phyloP scores from a whole-genome alignment of 2,797 vertebrate species.

The Peromyscus melanophrys region DNA sequence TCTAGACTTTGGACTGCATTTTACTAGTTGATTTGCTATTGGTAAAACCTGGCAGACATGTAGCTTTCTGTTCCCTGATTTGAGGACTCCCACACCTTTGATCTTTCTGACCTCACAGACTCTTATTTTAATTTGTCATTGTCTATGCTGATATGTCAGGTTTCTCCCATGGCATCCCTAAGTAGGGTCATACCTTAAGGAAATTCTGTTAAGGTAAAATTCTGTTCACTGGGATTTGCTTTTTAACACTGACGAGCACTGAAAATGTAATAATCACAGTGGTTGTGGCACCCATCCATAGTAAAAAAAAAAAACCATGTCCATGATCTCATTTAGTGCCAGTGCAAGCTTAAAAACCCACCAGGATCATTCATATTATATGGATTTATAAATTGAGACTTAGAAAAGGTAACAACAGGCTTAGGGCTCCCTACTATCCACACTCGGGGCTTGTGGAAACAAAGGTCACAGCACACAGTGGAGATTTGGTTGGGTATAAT shows the following conservation, averaged over 20 bases:
- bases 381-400: slow-evolving; percentile 32
- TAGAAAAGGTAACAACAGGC: background rate
- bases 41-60: background rate
- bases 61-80: slow-evolving; percentile 33
- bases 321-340: background rate
- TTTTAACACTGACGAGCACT: slow-evolving; percentile 36
- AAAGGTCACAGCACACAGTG: background rate
- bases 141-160: background rate
- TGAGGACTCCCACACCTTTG: slow-evolving; percentile 9
- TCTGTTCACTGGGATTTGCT: slow-evolving; percentile 18
- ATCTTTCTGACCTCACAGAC: background rate
- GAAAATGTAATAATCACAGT: slow-evolving; percentile 11
- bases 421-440: background rate
- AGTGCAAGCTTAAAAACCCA: background rate
- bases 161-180: background rate
- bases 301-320: slow-evolving; percentile 18
- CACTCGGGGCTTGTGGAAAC: background rate
- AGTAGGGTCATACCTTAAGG: background rate
- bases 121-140: slow-evolving; percentile 40
- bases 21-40: slow-evolving; percentile 61
- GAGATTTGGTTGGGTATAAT: background rate
- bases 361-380: background rate
- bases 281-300: background rate
- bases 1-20: background rate
- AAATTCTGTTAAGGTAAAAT: slow-evolving; percentile 34